Percentiles rank a stretch among this genome's conserved stretches.
Conservation (phyloP, 2,888 invertebrate genomes). For the Hydroisotoma schaefferi region DNA sequence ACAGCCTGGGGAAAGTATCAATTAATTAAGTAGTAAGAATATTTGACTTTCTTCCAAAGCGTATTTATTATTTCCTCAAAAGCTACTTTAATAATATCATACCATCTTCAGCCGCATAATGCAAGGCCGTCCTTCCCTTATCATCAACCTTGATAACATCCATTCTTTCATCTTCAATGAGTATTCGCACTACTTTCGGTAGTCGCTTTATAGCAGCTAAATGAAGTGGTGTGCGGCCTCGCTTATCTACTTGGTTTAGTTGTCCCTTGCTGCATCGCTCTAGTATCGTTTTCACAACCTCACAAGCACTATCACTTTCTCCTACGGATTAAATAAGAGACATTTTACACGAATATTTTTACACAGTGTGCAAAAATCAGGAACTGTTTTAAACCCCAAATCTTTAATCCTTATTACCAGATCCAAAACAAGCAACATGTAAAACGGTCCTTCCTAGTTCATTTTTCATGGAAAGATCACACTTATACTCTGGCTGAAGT, state of each 20-base stretch:
- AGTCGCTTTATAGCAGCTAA: constrained; percentile 20
- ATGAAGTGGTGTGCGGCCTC: constrained; percentile 15
- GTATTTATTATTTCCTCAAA: background rate
- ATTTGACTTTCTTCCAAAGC: background rate
- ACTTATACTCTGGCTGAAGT: constrained; percentile 12
- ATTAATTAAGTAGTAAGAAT: background rate
- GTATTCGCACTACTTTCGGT: constrained; percentile 7
- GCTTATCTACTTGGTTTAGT: constrained; percentile 20
- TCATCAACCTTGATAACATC: constrained; percentile 24
- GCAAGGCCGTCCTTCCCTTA: constrained; percentile 13
- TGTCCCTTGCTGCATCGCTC: constrained; percentile 17
- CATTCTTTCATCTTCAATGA: constrained; percentile 16
- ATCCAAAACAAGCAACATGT: constrained; percentile 21
- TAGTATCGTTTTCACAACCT: constrained; percentile 20
- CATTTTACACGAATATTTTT: background rate
- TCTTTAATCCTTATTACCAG: too few species aligned
- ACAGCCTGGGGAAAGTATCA: constrained; percentile 12
- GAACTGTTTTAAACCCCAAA: too few species aligned
- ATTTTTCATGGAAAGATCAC: constrained; percentile 15
- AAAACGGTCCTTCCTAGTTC: constrained; percentile 14
- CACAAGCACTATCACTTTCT: constrained; percentile 23
- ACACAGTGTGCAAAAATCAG: constrained; percentile 7
- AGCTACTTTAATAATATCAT: background rate
- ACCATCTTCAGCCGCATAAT: constrained; percentile 29
- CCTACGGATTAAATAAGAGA: constrained; percentile 2